A percentile compares a stretch with the other conserved stretches of the same genome.
Conservation (phyloP, 2,888 invertebrate genomes). For the Caenorhabditis doughertyi region DNA sequence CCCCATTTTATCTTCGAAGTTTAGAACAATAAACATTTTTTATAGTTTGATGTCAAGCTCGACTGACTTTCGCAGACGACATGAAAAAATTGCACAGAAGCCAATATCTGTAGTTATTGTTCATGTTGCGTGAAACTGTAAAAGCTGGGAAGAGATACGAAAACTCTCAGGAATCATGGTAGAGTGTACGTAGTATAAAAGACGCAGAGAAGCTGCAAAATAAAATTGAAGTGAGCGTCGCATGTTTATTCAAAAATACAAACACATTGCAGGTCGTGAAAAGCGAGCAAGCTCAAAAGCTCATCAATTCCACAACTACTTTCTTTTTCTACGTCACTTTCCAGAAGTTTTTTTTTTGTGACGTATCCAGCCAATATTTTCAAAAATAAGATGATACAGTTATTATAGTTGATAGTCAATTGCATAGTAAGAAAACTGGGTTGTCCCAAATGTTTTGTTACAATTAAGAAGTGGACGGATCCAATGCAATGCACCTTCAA, state of each 20-base stretch:
- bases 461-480: no score
- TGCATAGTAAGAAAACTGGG: no score
- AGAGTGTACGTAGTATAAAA: slow-evolving; percentile 10
- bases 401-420: no score
- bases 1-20: background rate
- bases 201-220: slow-evolving; percentile 14
- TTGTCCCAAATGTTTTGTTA: no score
- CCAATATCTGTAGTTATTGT: no score
- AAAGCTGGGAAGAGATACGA: background rate
- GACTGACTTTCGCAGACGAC: no score
- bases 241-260: slow-evolving; percentile 31
- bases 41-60: no score
- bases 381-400: no score
- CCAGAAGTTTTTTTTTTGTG: no score
- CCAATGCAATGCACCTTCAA: background rate
- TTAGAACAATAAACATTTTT: background rate
- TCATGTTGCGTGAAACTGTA: background rate
- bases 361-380: no score
- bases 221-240: background rate
- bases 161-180: background rate
- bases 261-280: slow-evolving; percentile 10
- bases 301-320: slow-evolving; percentile 6
- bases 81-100: no score
- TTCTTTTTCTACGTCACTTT: no score
- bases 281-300: slow-evolving; percentile 23